These are phyloP conservation scores for Dynastes hyllus DNA, from an alignment of 2,888 invertebrate species.

Conservation along the genomic window DNA sequence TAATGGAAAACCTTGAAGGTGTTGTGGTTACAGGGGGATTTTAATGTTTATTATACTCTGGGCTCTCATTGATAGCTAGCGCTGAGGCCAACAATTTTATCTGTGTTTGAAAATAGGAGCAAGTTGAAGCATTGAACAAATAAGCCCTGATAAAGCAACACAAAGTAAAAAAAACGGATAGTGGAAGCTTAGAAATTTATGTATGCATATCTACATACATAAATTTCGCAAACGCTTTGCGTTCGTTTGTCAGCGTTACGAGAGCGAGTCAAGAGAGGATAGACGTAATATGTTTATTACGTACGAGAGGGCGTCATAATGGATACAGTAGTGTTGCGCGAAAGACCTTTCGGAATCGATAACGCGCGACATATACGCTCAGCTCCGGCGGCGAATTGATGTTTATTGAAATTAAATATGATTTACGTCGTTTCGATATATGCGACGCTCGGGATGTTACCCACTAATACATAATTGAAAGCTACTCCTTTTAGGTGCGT, in stretches of 20 bases:
- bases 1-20: too few relatives aligned
- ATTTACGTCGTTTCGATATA: slow-evolving; percentile 22
- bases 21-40: too few relatives aligned
- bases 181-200: too few relatives aligned
- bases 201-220: background rate
- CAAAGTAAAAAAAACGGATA: too few relatives aligned
- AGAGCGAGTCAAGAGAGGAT: slow-evolving; percentile 25
- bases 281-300: slow-evolving; percentile 37
- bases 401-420: slow-evolving; percentile 43
- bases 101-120: too few relatives aligned
- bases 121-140: too few relatives aligned
- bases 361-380: slow-evolving; percentile 22
- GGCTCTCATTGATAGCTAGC: too few relatives aligned
- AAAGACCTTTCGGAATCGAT: slow-evolving; percentile 32
- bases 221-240: slow-evolving; percentile 15
- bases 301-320: slow-evolving; percentile 39
- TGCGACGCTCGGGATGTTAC: slow-evolving; percentile 7
- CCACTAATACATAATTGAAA: slow-evolving; percentile 6
- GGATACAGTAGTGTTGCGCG: slow-evolving; percentile 7
- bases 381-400: slow-evolving; percentile 31
- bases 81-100: too few relatives aligned
- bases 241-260: slow-evolving; percentile 4
- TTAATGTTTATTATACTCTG: too few relatives aligned
- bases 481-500: slow-evolving; percentile 12
- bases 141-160: too few relatives aligned